A percentile compares a stretch with the other conserved stretches of the same genome.
Conservation (phyloP, 2,797 vertebrate species). For the Hydrocynus forskahlii region DNA sequence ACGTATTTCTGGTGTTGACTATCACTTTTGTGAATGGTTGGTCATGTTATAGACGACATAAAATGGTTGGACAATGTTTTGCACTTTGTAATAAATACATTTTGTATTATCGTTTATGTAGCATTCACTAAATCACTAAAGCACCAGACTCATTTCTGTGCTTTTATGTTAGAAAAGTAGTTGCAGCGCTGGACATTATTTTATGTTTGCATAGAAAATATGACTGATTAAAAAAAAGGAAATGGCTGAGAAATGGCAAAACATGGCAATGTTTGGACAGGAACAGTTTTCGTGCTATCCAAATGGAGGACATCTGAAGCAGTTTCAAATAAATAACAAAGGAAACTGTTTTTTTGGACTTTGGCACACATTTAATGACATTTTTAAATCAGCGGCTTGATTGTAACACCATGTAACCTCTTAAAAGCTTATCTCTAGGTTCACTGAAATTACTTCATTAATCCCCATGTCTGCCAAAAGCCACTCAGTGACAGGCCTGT, state of each 20-base stretch:
- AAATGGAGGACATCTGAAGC: neutral
- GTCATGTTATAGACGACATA: too few relatives aligned
- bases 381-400: neutral
- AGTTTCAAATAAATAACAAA: neutral
- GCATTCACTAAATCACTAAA: too few relatives aligned
- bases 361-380: neutral
- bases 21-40: too few relatives aligned
- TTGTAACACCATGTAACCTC: neutral
- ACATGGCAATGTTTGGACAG: neutral
- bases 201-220: too few relatives aligned
- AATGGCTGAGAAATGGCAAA: neutral
- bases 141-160: too few relatives aligned
- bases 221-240: too few relatives aligned
- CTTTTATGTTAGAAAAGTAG: too few relatives aligned
- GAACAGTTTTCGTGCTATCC: neutral
- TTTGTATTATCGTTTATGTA: too few relatives aligned
- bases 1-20: too few relatives aligned
- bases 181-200: too few relatives aligned
- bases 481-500: neutral
- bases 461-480: slow-evolving; percentile 14
- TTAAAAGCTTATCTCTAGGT: neutral
- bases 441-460: neutral
- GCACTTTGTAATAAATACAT: too few relatives aligned
- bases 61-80: too few relatives aligned
- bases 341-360: neutral